phyloP scores from a whole-genome alignment of 2,113 vertebrate genomes.

The Thunnus maccoyii region DNA sequence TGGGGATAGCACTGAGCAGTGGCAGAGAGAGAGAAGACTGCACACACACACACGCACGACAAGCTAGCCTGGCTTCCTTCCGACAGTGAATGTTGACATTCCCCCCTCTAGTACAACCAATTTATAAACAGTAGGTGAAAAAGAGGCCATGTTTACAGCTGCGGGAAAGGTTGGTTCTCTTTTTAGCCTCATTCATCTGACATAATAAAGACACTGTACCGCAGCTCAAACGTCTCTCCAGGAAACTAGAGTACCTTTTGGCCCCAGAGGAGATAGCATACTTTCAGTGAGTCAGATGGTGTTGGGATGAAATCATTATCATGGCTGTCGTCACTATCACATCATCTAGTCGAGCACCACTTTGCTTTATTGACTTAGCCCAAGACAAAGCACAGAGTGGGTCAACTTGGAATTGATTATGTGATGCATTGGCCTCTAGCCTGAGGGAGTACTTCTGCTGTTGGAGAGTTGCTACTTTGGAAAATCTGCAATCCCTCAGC shows the following conservation, averaged over 20 bases:
- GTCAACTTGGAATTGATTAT: slow-evolving; percentile 76
- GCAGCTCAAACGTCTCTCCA: slow-evolving; percentile 33
- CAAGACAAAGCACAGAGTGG: slow-evolving; percentile 73
- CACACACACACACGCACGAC: slow-evolving; percentile 27
- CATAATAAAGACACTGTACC: slow-evolving; percentile 62
- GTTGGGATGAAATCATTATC: slow-evolving; percentile 68
- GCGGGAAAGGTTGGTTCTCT: slow-evolving; percentile 72
- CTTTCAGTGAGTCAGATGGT: slow-evolving; percentile 49
- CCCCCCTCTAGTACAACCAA: slow-evolving; percentile 60
- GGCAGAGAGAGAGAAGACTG: slow-evolving; percentile 9
- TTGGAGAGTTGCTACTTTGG: slow-evolving; percentile 42
- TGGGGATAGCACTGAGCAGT: slow-evolving; percentile 32
- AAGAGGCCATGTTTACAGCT: slow-evolving; percentile 72
- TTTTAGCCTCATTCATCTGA: slow-evolving; percentile 54
- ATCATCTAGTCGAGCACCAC: slow-evolving; percentile 72
- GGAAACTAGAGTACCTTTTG: slow-evolving; percentile 48
- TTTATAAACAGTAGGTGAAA: slow-evolving; percentile 78
- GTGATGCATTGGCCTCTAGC: slow-evolving; percentile 63
- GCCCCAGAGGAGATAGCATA: slow-evolving; percentile 33
- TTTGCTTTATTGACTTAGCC: slow-evolving; percentile 77
- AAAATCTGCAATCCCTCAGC: slow-evolving; percentile 29
- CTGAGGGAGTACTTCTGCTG: slow-evolving; percentile 55
- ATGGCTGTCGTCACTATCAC: slow-evolving; percentile 64
- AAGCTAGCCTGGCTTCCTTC: slow-evolving; percentile 48
- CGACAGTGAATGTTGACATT: slow-evolving; percentile 68